A percentile compares a stretch with the other conserved stretches of the same genome.
Conservation (phyloP, 2,888 invertebrate species). For the Mycogona germanica region DNA sequence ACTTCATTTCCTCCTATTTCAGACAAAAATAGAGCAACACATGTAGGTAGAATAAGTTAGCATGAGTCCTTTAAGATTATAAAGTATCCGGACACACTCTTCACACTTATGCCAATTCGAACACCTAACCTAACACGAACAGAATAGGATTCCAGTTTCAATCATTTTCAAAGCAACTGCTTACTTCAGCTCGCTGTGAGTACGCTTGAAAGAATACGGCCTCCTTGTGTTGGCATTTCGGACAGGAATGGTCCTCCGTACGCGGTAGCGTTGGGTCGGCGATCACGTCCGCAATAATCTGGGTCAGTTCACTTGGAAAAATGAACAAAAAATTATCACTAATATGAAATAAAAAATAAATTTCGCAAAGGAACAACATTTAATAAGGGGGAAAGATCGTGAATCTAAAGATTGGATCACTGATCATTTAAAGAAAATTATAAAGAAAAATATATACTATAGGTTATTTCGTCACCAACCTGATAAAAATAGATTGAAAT, state of each 20-base stretch:
- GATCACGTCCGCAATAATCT: constrained; percentile 96
- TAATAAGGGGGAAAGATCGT: too few species aligned
- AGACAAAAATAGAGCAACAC: background rate
- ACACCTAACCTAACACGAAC: too few species aligned
- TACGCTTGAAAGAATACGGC: constrained; percentile 99
- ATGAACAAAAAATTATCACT: constrained; percentile 20
- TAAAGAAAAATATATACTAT: too few species aligned
- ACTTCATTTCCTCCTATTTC: constrained; percentile 77
- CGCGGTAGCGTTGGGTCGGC: constrained; percentile 96
- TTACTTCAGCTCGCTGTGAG: constrained; percentile 78
- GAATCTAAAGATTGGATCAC: too few species aligned
- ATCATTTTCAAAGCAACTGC: constrained; percentile 5
- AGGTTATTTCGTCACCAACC: too few species aligned
- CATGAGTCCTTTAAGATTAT: background rate
- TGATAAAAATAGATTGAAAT: too few species aligned
- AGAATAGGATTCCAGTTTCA: background rate
- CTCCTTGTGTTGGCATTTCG: constrained; percentile 86
- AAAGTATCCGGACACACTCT: too few species aligned
- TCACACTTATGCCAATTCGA: too few species aligned
- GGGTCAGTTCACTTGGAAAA: constrained; percentile 72
- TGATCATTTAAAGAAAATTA: too few species aligned
- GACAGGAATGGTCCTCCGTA: constrained; percentile 97
- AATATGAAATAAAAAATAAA: constrained; percentile 1
- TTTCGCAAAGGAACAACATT: too few species aligned
- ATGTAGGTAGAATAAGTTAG: background rate